Evolutionary conservation across 2,113 vertebrate genomes (phyloP).

Genomic region (Phodopus roborovskii): DNA sequence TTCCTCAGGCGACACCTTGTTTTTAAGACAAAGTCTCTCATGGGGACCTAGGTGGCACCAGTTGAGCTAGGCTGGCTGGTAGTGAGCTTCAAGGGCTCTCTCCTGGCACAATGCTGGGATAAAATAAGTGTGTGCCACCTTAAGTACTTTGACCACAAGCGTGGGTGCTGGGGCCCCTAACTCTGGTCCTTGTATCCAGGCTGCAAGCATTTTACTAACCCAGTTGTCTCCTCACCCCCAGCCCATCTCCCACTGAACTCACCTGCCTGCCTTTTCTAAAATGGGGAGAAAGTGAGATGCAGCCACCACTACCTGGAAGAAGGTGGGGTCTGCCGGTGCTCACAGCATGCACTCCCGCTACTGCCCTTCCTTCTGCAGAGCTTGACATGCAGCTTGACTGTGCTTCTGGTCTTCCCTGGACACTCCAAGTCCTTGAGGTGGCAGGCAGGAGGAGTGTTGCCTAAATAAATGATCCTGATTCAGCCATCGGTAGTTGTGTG

Average conservation of each 20-base stretch:
- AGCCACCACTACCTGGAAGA: neutral
- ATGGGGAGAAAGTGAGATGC: neutral
- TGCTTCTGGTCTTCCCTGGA: neutral
- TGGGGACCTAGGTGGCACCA: neutral
- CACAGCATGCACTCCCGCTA: fast-evolving
- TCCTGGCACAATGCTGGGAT: neutral
- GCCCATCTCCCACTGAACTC: neutral
- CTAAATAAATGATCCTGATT: neutral
- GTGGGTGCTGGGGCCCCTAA: neutral
- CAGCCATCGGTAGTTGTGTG: neutral
- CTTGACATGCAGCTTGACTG: fast-evolving
- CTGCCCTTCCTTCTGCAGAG: neutral
- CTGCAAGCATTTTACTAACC: neutral
- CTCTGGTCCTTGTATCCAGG: neutral
- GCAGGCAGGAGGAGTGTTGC: neutral
- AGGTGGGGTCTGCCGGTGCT: neutral
- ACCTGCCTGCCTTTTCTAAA: neutral
- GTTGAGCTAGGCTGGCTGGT: neutral
- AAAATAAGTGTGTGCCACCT: neutral
- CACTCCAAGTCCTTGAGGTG: neutral
- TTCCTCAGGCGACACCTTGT: neutral
- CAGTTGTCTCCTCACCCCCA: neutral
- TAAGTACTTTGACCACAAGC: neutral
- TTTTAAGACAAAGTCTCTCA: neutral
- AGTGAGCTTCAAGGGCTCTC: neutral